Evolutionary conservation across 2,888 invertebrate genomes (phyloP), one percentile per base, ranked within the genome.

Genomic region (Neelides folsomi): DNA sequence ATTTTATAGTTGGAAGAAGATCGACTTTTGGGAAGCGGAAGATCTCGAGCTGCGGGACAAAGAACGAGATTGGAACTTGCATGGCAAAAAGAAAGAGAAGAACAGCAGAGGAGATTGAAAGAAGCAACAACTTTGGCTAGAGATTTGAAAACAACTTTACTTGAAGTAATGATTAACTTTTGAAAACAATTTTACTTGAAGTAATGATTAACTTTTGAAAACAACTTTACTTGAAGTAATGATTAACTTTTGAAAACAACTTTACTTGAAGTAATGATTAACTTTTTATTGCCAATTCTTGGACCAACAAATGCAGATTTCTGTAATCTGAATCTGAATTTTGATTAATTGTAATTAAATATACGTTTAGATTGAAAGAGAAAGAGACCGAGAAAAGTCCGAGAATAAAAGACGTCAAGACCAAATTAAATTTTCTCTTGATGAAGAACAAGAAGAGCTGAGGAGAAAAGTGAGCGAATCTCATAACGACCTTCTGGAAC

Each of bases 41-140:
- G 90, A 55, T 83, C 86, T 1, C 83, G 88, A 67, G 82, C 88
- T 57, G 84, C 86, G 0, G 90, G 89, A 3, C 74, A 86, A 63
- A 82, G 85, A 66, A 86, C 90, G 1, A 80, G 86, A 49, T 81
- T 92, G 77, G 90, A 92, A 69, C 73, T 92, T 13, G 87, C 89
- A 0, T 92, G 92, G 92, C 89, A 89, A 67, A 92, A 89, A 68
- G 92, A 92, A 70, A 76, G 92, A 18, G 88, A 89, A 69, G 90
- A 92, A 66, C 88, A 89, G 66, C 89, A 89, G 64, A 75, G 89
- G n/a, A 71, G 92, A 38, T 72, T 92, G 34, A 87, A 88, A 68
- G 92, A 92, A 73, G 88, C 89, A 0, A 86, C 88, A 38, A 89
- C 88, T 0, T 75, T 92, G 54, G 89, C 90, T 0, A 75, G 88